Evolutionary conservation across 1,140 invertebrate genomes (phyloP), one percentile per base, ranked within the genome.

Genomic region (Ericerus pela): DNA sequence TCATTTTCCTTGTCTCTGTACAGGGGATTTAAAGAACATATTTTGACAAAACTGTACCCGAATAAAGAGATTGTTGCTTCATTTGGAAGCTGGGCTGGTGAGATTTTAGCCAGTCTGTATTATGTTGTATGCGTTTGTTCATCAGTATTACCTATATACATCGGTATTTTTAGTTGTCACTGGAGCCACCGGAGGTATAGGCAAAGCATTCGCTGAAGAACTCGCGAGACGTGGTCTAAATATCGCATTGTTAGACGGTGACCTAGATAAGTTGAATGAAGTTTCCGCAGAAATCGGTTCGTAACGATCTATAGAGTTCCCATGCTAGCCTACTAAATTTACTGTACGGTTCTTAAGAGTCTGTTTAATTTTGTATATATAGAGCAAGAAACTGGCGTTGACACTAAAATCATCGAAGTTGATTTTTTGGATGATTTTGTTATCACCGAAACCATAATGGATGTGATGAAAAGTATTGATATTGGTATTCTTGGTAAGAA

Each of bases 111-210:
- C 5, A 41, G n/a, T 41, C 6, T 12, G 6, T 41, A 4, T 41
- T 16, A 18, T 8, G 6, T 41, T 41, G n/a, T 41, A 41, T 8
- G 8, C 31, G 31, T 33, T 33, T 33, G 31, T n/a, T 8, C 31
- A n/a, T 33, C n/a, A n/a, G 31, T 33, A 33, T 33, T 33, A n/a
- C 8, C 8, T 33, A 33, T n/a, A 18, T 8, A 41, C 37, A 16
- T 41, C 20, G 5, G 14, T 41, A 47, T 47, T 53, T 53, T 5
- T 67, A 90, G 88, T 89, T 52, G 76, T 93, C 24, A 94, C 88
- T 16, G 89, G 88, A 16, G 81, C 82, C 27, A 92, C 88, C n/a
- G 88, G 92, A 70, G 89, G 88, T 28, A 92, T 94, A 67, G 89
- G 88, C 20, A 86, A 84, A 71, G 82, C 86, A 58, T 94, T 91